phyloP scores from a whole-genome alignment of 2,797 vertebrate species.

The Aselliscus stoliczkanus region DNA sequence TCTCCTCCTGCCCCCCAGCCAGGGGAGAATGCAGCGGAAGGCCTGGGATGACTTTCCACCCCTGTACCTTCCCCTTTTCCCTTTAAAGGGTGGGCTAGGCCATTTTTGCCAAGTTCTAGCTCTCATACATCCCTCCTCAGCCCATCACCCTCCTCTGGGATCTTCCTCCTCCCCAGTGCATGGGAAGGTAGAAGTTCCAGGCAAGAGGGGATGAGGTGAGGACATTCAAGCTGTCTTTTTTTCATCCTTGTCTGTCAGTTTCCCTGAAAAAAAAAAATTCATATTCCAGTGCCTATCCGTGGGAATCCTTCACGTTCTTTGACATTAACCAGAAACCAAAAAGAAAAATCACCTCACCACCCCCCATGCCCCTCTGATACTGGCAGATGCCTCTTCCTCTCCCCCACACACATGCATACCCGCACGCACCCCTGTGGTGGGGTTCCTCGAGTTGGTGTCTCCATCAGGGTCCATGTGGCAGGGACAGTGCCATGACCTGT shows the following conservation, averaged over 20 bases:
- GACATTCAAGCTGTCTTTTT: conserved; percentile 62
- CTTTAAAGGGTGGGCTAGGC: conserved; percentile 59
- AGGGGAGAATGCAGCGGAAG: conserved; percentile 48
- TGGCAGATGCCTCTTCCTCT: conserved; percentile 60
- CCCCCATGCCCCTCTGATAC: conserved; percentile 44
- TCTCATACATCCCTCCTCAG: conserved; percentile 26
- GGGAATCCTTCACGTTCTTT: conserved; percentile 77
- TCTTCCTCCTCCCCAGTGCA: neutral
- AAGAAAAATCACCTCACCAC: conserved; percentile 59
- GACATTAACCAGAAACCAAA: conserved; percentile 82
- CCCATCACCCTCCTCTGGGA: conserved; percentile 34
- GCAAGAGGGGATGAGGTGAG: conserved; percentile 53
- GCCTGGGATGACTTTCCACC: neutral
- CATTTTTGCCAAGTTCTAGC: conserved; percentile 52
- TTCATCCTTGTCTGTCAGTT: conserved; percentile 70
- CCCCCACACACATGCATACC: conserved; percentile 36
- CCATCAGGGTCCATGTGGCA: conserved; percentile 54
- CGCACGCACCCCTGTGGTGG: conserved; percentile 57
- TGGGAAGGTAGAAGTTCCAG: conserved; percentile 50
- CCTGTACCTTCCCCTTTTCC: neutral
- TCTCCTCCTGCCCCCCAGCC: conserved; percentile 38
- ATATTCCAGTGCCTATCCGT: conserved; percentile 82
- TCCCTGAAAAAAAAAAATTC: conserved; percentile 71
- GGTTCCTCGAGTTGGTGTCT: conserved; percentile 51
- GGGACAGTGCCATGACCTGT: conserved; percentile 50